A percentile compares a stretch with the other conserved stretches of the same genome.
Conservation (phyloP, 53 echinoderm and acorn worm genomes). For the Patiria pectinifera region DNA sequence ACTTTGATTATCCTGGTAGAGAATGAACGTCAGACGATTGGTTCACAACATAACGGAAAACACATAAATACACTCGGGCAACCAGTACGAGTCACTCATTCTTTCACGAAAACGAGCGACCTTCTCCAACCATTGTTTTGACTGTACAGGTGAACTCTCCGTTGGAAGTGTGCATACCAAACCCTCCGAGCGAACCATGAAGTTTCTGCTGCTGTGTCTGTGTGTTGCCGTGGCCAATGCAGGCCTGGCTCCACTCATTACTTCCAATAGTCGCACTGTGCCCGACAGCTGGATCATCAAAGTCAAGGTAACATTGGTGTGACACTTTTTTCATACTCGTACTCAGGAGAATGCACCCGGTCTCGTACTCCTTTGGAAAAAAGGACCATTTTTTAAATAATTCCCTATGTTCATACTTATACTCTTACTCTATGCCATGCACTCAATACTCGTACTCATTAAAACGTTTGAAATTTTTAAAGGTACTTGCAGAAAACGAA, state of each 20-base stretch:
- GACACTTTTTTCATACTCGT: background rate
- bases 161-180: background rate
- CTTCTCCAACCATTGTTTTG: background rate
- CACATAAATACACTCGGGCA: background rate
- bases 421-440: too few species aligned
- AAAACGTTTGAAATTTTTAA: too few species aligned
- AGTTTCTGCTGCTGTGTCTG: conserved; percentile 39
- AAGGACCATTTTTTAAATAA: too few species aligned
- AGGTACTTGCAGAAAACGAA: too few species aligned
- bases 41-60: background rate
- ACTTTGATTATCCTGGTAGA: background rate
- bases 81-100: background rate
- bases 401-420: too few species aligned
- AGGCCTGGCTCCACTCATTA: conserved; percentile 23
- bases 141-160: background rate
- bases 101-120: background rate
- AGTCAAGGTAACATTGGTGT: conserved; percentile 27
- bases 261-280: background rate
- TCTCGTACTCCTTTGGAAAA: too few species aligned
- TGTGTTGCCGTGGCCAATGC: conserved; percentile 35
- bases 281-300: conserved; percentile 40
- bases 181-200: conserved; percentile 3
- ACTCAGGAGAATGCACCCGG: too few species aligned
- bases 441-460: too few species aligned
- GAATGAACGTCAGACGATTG: too few species aligned